A percentile compares a stretch with the other conserved stretches of the same genome.
Conservation (phyloP, 1,140 invertebrate genomes). For the Agraylea sexmaculata region DNA sequence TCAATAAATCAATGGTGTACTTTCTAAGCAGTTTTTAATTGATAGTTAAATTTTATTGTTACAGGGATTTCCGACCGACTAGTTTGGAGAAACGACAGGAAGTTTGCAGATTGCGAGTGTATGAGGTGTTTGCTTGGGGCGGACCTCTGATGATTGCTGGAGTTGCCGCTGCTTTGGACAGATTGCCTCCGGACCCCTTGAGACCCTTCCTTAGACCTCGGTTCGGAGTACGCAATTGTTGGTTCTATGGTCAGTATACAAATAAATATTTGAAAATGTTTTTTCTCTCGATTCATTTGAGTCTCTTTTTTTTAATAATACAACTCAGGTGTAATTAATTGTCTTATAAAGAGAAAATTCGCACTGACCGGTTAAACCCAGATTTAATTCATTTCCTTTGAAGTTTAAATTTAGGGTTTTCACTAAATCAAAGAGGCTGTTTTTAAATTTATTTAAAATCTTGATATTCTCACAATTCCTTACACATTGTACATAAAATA, state of each 20-base stretch:
- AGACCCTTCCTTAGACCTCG: constrained; percentile 52
- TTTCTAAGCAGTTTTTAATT: too few species aligned
- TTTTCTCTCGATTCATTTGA: background rate
- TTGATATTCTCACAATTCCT: too few species aligned
- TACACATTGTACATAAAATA: too few species aligned
- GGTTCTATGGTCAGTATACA: constrained; percentile 56
- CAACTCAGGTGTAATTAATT: too few species aligned
- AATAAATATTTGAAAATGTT: constrained; percentile 1
- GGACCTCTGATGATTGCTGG: constrained; percentile 60
- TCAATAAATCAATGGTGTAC: too few species aligned
- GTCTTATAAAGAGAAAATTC: too few species aligned
- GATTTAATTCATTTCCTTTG: too few species aligned
- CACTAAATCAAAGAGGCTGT: too few species aligned
- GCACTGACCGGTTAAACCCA: too few species aligned
- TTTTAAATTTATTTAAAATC: too few species aligned
- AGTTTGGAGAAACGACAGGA: constrained; percentile 73
- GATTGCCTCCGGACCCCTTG: constrained; percentile 43
- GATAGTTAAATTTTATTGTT: constrained; percentile 30
- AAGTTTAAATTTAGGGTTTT: too few species aligned
- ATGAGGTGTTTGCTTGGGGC: constrained; percentile 72
- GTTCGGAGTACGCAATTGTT: constrained; percentile 62
- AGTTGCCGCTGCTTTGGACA: constrained; percentile 56
- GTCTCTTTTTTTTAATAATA: too few species aligned
- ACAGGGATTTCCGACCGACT: constrained; percentile 68
- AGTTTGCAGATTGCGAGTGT: constrained; percentile 57